Base-by-base conservation (phyloP, 2,888 invertebrate genomes). In the Anarsia innoxiella region DNA sequence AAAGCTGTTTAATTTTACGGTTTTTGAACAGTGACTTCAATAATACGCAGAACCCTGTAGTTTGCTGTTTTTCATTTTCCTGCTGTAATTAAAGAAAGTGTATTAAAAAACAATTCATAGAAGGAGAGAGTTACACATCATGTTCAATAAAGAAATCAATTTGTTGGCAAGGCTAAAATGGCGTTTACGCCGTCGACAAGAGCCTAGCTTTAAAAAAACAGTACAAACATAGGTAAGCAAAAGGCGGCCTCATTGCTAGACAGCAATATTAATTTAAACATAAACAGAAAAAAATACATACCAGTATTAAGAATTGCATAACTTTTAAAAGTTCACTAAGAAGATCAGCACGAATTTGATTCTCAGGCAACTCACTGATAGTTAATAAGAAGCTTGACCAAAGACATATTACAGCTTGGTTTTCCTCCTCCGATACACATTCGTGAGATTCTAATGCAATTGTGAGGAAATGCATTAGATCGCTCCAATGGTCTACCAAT, bases 331-430 rank as follows among this genome's bases (percentile, higher is more conserved):
- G 42, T 39, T 71, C 69, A 49, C 55, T 48, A 27, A 76, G 61
- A 10, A 77, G 41, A 46, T 75, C 70, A 43, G 53, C 60, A 39
- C 70, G 62, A 1, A 71, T 48, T 39, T 59, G 62, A 42, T 67
- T 65, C 11, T 69, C 66, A 3, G 69, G 59, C 31, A 80, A 41
- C 38, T 73, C 68, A 28, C 63, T 59, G 39, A 77, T 53, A 1
- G 57, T 60, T 23, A 51, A 37, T 1, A 76, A 33, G 48, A 70
- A 69, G 3, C 78, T 75, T 26, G 55, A 71, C 79, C 80, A 84
- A 23, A 73, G 50, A 51, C 85, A 84, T 36, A 49, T 51, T 9
- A 73, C 46, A 34, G 69, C 61, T 25, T 58, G 51, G 47, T 16
- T 57, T 47, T 2, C 51, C 51, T 15, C 41, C 35, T 25, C 53